A percentile compares a stretch with the other conserved stretches of the same genome.
These are phyloP conservation scores for Trisateles emortualis DNA, from an alignment of 2,888 invertebrate species.

Conservation along the genomic window DNA sequence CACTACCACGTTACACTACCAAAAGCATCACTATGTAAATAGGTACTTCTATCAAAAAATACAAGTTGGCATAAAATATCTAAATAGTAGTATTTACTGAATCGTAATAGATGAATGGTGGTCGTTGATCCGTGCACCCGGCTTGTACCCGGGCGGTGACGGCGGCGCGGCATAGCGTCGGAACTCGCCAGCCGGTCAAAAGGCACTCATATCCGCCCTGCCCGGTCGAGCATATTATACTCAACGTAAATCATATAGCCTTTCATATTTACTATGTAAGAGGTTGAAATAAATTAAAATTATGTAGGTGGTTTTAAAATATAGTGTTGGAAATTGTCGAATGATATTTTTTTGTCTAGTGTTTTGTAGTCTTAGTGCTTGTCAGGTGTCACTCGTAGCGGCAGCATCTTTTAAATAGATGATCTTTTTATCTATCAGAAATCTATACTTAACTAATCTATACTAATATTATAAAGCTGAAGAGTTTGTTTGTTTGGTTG, in stretches of 20 bases:
- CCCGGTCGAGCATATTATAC: constrained; percentile 38
- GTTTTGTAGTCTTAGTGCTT: too few relatives aligned
- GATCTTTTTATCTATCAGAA: too few relatives aligned
- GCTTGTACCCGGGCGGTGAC: constrained; percentile 27
- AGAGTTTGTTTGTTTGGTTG: too few relatives aligned
- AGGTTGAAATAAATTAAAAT: constrained; percentile 3
- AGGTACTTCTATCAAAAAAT: too few relatives aligned
- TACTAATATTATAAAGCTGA: too few relatives aligned
- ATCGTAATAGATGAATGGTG: neutral
- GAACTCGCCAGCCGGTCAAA: constrained; percentile 45
- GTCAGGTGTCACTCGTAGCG: too few relatives aligned
- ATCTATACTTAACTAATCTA: too few relatives aligned
- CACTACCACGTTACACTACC: too few relatives aligned
- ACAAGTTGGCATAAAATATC: too few relatives aligned
- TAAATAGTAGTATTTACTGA: neutral
- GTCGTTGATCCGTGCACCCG: neutral
- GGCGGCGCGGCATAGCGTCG: constrained; percentile 32
- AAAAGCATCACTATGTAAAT: too few relatives aligned
- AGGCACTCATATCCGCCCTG: constrained; percentile 47
- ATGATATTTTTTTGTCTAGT: too few relatives aligned
- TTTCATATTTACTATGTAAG: constrained; percentile 4
- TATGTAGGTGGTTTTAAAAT: neutral
- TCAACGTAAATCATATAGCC: constrained; percentile 30
- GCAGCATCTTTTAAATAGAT: too few relatives aligned
- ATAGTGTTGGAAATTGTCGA: neutral